These are phyloP conservation scores for Ophiothrix spiculata DNA, from an alignment of 35 echinoderm and acorn worm species.

Conservation along the genomic window DNA sequence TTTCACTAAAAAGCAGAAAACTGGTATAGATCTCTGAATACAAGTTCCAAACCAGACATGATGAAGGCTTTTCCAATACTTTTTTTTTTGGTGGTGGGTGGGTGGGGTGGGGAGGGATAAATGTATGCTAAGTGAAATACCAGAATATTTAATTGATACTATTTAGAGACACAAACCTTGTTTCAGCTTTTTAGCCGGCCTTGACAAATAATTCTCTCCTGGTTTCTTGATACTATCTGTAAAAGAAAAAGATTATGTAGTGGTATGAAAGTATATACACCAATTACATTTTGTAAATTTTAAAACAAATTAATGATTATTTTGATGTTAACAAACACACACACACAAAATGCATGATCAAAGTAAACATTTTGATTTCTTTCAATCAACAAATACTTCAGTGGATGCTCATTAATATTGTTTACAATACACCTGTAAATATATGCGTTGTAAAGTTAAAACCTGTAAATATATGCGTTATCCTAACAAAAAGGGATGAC, in stretches of 20 bases:
- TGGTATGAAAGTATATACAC: neutral
- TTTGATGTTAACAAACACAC: too few species aligned
- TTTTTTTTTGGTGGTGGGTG: neutral
- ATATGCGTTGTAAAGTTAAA: too few species aligned
- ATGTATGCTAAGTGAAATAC: neutral
- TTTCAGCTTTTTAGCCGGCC: constrained; percentile 66
- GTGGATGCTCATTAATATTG: too few species aligned
- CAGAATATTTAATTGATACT: neutral
- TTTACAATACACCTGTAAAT: too few species aligned
- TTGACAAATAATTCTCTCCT: neutral
- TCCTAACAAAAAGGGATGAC: too few species aligned
- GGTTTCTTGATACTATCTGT: neutral
- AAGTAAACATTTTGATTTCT: too few species aligned
- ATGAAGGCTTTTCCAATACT: neutral
- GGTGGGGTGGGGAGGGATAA: neutral
- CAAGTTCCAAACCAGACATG: neutral
- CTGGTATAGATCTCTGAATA: too few species aligned
- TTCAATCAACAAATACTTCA: too few species aligned
- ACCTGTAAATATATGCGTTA: too few species aligned
- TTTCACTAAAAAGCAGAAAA: too few species aligned
- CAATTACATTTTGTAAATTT: neutral
- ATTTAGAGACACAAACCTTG: constrained; percentile 36
- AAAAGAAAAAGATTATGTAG: neutral
- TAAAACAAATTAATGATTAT: too few species aligned
- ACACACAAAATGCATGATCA: too few species aligned